phyloP scores from a whole-genome alignment of 2,113 vertebrate genomes.

The Pedionomus torquatus region DNA sequence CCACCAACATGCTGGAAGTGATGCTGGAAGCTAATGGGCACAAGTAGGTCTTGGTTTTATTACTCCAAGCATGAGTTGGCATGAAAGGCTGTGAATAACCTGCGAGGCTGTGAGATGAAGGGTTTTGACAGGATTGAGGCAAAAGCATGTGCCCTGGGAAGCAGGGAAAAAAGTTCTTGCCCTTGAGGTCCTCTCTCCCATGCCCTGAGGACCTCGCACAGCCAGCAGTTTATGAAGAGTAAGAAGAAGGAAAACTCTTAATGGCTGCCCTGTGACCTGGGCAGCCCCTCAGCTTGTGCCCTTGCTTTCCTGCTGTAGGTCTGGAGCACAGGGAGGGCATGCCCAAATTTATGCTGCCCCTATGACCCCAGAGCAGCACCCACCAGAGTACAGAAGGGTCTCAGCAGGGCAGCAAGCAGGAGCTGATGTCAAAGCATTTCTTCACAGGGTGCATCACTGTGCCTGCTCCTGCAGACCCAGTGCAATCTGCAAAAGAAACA shows the following conservation, averaged over 20 bases:
- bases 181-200: not conserved
- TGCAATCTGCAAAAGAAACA: not conserved
- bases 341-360: not conserved
- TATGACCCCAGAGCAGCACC: not conserved
- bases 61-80: not conserved
- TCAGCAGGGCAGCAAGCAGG: rapidly evolving
- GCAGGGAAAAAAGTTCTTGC: not conserved
- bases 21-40: not conserved
- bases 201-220: not conserved
- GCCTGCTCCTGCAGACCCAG: not conserved
- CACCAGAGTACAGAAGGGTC: not conserved
- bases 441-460: not conserved
- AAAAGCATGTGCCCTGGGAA: not conserved
- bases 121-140: not conserved
- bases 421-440: not conserved
- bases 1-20: not conserved
- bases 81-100: not conserved
- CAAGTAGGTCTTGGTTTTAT: not conserved
- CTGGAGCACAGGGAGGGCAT: not conserved
- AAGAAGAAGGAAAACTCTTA: not conserved
- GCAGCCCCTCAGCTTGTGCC: not conserved
- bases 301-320: not conserved
- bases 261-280: not conserved
- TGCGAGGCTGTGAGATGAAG: rapidly evolving
- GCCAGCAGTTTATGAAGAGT: not conserved